Percentiles rank a stretch among this genome's conserved stretches.
These are phyloP conservation scores for Tipula vernalis DNA, from an alignment of 2,888 invertebrate genomes.

Conservation along the genomic window DNA sequence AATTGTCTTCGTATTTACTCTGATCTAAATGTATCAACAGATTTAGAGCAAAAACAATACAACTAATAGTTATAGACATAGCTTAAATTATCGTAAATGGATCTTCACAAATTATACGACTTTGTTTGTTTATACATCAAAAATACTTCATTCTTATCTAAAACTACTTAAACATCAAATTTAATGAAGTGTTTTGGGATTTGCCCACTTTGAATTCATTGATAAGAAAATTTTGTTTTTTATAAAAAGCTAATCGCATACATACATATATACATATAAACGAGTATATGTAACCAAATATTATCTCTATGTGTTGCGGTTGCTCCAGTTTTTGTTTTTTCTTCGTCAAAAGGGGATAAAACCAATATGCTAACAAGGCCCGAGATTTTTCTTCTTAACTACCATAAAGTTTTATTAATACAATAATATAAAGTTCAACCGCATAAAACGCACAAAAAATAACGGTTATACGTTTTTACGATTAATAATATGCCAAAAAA, in stretches of 20 bases:
- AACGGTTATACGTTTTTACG: neutral
- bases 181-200: neutral
- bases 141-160: neutral
- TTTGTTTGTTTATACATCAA: neutral
- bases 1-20: too few species aligned
- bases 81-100: too few species aligned
- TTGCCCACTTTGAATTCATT: neutral
- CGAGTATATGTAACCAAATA: neutral
- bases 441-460: neutral
- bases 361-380: neutral
- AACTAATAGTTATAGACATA: too few species aligned
- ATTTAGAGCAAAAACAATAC: too few species aligned
- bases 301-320: neutral
- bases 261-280: neutral
- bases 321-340: neutral
- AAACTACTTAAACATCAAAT: neutral
- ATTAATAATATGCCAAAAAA: neutral
- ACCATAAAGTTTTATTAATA: neutral
- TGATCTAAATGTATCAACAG: too few species aligned
- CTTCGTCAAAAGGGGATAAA: neutral
- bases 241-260: neutral
- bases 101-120: too few species aligned
- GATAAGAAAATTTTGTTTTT: neutral
- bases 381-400: neutral
- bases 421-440: neutral